Conservation (phyloP, 2,888 invertebrate genomes). For the Drosophila monieri region DNA sequence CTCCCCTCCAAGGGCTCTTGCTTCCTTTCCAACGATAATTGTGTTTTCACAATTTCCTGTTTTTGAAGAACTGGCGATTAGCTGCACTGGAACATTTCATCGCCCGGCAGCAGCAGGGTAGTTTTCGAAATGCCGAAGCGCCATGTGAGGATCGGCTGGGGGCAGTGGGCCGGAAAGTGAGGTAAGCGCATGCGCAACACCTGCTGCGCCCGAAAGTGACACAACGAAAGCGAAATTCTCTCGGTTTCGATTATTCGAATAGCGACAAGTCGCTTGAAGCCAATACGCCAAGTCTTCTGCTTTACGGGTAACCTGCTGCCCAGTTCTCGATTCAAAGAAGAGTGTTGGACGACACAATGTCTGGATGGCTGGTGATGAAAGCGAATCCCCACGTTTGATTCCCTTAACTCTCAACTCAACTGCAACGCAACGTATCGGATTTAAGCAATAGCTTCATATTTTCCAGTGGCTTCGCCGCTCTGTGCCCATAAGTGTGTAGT, state of each 20-base stretch:
- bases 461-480: constrained; percentile 31
- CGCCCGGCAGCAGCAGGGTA: constrained; percentile 11
- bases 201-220: constrained; percentile 62
- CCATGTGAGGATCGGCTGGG: constrained; percentile 34
- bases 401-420: constrained; percentile 6
- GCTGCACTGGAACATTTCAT: constrained; percentile 9
- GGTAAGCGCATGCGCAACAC: constrained; percentile 44
- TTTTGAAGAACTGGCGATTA: constrained; percentile 11
- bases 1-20: no score
- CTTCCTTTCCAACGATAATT: background rate
- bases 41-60: constrained; percentile 44
- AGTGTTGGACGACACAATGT: no score
- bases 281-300: background rate
- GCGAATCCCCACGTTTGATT: no score
- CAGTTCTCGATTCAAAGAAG: background rate
- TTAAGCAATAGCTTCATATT: constrained; percentile 55
- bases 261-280: background rate
- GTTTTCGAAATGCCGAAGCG: constrained; percentile 15
- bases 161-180: constrained; percentile 64
- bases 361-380: no score
- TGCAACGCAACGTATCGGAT: constrained; percentile 45
- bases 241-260: background rate
- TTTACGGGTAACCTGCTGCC: background rate
- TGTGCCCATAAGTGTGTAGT: background rate
- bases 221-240: constrained; percentile 56